A percentile compares a stretch with the other conserved stretches of the same genome.
These are phyloP conservation scores for Platysternon megacephalum DNA, from an alignment of 2,113 vertebrate genomes.

Conservation along the genomic window DNA sequence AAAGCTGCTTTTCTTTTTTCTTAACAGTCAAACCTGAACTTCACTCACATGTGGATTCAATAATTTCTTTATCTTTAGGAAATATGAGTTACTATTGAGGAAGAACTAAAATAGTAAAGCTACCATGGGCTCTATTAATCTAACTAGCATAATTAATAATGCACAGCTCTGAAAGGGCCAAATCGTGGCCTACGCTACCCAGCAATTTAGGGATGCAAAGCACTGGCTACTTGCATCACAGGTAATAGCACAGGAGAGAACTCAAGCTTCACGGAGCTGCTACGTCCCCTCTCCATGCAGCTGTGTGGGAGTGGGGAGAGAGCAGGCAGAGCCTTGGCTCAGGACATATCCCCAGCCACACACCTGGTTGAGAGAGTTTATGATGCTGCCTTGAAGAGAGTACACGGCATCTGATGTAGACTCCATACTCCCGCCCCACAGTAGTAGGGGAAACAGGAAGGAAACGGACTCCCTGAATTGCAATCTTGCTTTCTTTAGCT, in stretches of 20 bases:
- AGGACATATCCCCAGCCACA: not conserved
- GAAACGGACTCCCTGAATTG: not conserved
- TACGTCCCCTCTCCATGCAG: not conserved
- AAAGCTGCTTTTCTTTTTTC: not conserved
- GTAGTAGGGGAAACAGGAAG: not conserved
- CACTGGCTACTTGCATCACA: rapidly evolving
- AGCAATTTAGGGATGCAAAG: not conserved
- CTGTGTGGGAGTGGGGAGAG: not conserved
- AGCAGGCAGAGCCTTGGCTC: rapidly evolving
- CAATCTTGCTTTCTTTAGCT: not conserved
- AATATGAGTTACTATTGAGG: not conserved
- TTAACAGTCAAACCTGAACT: not conserved
- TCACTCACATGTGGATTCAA: not conserved
- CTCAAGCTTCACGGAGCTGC: not conserved
- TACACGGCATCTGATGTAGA: not conserved
- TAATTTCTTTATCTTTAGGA: not conserved
- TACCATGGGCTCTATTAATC: not conserved
- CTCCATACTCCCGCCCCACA: not conserved
- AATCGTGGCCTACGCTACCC: not conserved
- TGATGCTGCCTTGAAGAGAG: not conserved
- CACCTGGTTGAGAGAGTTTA: not conserved
- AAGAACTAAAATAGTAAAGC: not conserved
- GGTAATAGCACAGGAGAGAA: not conserved
- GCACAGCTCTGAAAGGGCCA: not conserved
- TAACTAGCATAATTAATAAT: not conserved